Base-by-base conservation (phyloP, 2,797 vertebrate species). In the Harpagifer antarcticus region DNA sequence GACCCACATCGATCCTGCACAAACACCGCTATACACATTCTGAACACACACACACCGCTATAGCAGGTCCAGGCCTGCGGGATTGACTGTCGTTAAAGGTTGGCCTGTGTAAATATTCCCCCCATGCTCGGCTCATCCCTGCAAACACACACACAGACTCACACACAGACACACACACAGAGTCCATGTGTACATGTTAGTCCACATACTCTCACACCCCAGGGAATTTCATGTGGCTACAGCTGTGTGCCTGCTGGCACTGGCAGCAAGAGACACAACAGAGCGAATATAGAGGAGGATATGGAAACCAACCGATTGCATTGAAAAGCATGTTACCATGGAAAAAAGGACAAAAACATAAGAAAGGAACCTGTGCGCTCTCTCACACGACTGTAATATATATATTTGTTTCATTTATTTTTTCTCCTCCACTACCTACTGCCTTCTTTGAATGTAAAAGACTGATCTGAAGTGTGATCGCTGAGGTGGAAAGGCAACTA, bases 401-500 rank as follows among this genome's bases (percentile, higher is more conserved):
- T 80, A 81, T 64, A 49, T 67, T 66, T 59, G 65, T 54, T 74
- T 76, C 76, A 27, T 67, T 70, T 62, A 61, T 72, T 77, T 75
- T 74, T 63, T 75, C 68, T 67, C 80, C 67, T 73, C 59, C 19
- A n/a, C 78, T 74, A 86, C 84, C 81, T 71, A 45, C 72, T 81
- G 88, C 76, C 77, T 45, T 70, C 69, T 87, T 86, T 86, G 74
- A 92, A 92, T 90, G 84, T 88, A 80, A 92, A 89, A 93, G 79
- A 86, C 83, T 82, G 86, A 92, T 93, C 89, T 87, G 82, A 87
- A 85, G 84, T 88, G 91, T 86, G 91, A 79, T 87, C 72, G 16
- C 73, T 67, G 89, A 93, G 80, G 88, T 88, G 63, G 83, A 93
- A 94, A 92, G 83, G 74, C 86, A 80, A 78, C 88, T 86, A 88